A percentile compares a stretch with the other conserved stretches of the same genome.
phyloP scores from a whole-genome alignment of 2,797 vertebrate genomes.

The Artibeus lituratus region DNA sequence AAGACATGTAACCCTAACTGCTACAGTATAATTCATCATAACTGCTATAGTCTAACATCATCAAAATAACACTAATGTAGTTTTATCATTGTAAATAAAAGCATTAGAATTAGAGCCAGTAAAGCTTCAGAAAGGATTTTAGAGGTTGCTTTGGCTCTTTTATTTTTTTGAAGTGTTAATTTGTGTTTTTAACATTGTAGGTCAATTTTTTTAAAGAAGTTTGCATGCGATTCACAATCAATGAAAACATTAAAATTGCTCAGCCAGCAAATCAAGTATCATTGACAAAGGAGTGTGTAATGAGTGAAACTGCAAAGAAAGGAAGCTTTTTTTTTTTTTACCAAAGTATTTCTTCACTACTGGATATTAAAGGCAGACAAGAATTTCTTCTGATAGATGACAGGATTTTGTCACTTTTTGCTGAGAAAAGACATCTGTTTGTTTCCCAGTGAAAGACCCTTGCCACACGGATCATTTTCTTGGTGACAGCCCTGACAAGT shows the following conservation, averaged over 20 bases:
- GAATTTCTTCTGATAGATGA: slow-evolving; percentile 73
- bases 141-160: neutral
- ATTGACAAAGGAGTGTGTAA: neutral
- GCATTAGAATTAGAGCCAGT: neutral
- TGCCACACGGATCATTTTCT: slow-evolving; percentile 85
- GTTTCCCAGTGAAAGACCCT: slow-evolving; percentile 83
- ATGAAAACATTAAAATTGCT: slow-evolving; percentile 32
- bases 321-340: neutral
- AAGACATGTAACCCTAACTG: neutral
- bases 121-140: neutral
- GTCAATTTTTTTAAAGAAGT: slow-evolving; percentile 31
- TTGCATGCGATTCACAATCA: neutral
- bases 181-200: neutral
- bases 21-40: neutral
- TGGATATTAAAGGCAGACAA: slow-evolving; percentile 72
- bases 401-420: slow-evolving; percentile 76
- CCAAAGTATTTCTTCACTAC: slow-evolving; percentile 57
- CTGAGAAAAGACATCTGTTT: slow-evolving; percentile 85
- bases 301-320: neutral
- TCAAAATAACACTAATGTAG: slow-evolving; percentile 10
- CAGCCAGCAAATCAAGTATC: neutral
- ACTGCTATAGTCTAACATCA: neutral
- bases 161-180: neutral
- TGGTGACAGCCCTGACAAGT: slow-evolving; percentile 84
- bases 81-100: slow-evolving; percentile 16